Conservation (phyloP, 2,113 vertebrate genomes). For the Mesembrinibis cayennensis region DNA sequence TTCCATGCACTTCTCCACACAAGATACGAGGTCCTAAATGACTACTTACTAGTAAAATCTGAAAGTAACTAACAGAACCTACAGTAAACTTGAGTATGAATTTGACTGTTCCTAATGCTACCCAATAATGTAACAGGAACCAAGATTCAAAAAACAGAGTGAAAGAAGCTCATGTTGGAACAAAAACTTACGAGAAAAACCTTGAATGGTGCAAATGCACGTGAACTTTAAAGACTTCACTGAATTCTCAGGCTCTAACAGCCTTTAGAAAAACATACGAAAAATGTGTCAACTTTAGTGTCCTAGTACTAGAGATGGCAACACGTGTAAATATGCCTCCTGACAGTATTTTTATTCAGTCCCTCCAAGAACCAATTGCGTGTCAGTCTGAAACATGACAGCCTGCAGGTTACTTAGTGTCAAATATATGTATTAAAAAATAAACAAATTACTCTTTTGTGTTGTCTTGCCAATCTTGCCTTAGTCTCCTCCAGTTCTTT, state of each 20-base stretch:
- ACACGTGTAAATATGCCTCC: background rate
- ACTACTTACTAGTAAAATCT: background rate
- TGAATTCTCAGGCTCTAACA: background rate
- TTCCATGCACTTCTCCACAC: background rate
- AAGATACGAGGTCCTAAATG: background rate
- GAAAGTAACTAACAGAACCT: background rate
- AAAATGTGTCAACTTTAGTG: background rate
- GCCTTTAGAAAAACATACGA: background rate
- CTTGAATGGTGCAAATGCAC: background rate
- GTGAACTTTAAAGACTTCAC: background rate
- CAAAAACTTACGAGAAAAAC: background rate
- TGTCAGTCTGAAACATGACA: background rate
- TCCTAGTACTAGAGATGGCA: background rate
- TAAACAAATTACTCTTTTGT: slow-evolving; percentile 66
- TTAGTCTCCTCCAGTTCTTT: slow-evolving; percentile 91
- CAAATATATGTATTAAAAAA: background rate
- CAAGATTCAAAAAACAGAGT: background rate
- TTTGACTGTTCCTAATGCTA: background rate
- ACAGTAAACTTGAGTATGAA: background rate
- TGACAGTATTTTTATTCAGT: background rate
- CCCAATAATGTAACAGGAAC: background rate
- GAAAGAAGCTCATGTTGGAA: background rate
- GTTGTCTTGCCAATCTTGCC: slow-evolving; percentile 89
- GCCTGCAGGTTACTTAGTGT: background rate
- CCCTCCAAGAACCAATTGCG: background rate